Evolutionary conservation across 1,140 invertebrate species (phyloP).

Genomic region (Caenorhabditis briggsae): DNA sequence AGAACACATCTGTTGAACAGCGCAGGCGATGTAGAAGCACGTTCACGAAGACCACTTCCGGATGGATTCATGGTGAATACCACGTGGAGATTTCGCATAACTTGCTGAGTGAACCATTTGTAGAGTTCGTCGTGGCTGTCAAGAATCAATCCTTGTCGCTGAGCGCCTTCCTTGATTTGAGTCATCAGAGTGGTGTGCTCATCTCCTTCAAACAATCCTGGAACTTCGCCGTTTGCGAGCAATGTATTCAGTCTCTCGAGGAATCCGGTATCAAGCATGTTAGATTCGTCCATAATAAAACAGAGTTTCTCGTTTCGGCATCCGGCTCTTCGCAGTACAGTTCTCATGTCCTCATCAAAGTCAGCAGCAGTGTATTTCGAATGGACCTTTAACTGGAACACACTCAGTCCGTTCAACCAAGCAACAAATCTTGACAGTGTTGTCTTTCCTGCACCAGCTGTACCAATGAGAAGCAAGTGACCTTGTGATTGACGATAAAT

Average conservation of each 20-base stretch:
- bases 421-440: conserved; percentile 98
- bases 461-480: conserved; percentile 94
- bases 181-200: conserved; percentile 99
- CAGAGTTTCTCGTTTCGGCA: conserved; percentile 99
- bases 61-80: conserved; percentile 99
- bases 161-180: conserved; percentile 98
- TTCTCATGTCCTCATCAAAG: conserved; percentile 97
- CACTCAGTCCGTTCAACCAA: conserved; percentile 98
- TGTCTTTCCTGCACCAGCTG: conserved; percentile 97
- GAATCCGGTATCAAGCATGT: conserved; percentile 97
- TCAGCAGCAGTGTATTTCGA: conserved; percentile 98
- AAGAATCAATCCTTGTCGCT: conserved; percentile 96
- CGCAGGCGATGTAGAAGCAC: conserved; percentile 97
- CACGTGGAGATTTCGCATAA: conserved; percentile 98
- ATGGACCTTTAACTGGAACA: conserved; percentile 94
- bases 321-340: conserved; percentile 91
- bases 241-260: conserved; percentile 99
- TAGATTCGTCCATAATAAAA: conserved; percentile 98
- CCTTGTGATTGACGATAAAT: conserved; percentile 97
- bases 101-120: conserved; percentile 94
- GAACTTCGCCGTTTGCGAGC: conserved; percentile 97
- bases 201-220: conserved; percentile 85
- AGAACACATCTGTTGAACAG: conserved; percentile 99
- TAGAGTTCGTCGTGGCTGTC: conserved; percentile 98
- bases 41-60: conserved; percentile 95